Percentiles rank a stretch among this genome's conserved stretches.
phyloP scores from a whole-genome alignment of 2,797 vertebrate genomes.

The Orientallactaga sibirica region DNA sequence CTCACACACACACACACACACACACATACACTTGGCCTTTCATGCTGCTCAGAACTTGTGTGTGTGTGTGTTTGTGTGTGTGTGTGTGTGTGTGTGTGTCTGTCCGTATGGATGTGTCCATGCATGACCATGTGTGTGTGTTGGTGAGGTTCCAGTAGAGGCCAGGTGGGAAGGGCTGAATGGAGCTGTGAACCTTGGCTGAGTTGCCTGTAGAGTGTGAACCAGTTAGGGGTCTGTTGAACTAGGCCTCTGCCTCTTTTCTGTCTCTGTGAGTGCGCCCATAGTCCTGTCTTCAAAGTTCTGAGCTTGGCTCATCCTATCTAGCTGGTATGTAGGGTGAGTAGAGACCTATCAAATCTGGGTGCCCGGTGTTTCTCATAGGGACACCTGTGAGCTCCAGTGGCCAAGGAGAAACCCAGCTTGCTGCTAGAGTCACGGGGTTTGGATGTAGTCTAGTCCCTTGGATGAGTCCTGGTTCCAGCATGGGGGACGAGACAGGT shows the following conservation, averaged over 20 bases:
- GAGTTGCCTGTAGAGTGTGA: background rate
- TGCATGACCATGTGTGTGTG: background rate
- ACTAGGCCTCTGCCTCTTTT: background rate
- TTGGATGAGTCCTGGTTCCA: background rate
- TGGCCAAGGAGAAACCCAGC: background rate
- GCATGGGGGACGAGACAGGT: background rate
- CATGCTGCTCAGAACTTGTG: background rate
- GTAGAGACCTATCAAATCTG: background rate
- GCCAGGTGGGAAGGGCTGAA: background rate
- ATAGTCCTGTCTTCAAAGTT: rapidly evolving
- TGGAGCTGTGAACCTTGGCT: background rate
- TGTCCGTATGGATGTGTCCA: background rate
- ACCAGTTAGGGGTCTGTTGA: background rate
- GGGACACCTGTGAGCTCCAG: background rate
- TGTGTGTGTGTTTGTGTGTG: background rate
- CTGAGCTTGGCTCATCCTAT: rapidly evolving
- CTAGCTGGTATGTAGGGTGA: background rate
- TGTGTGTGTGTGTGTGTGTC: background rate
- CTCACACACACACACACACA: no score
- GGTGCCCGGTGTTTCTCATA: rapidly evolving
- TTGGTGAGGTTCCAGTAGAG: background rate
- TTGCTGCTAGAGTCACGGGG: background rate
- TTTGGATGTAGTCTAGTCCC: background rate
- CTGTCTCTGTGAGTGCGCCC: background rate
- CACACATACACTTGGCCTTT: no score